phyloP scores from a whole-genome alignment of 2,113 vertebrate genomes.

The Taurulus bubalis region DNA sequence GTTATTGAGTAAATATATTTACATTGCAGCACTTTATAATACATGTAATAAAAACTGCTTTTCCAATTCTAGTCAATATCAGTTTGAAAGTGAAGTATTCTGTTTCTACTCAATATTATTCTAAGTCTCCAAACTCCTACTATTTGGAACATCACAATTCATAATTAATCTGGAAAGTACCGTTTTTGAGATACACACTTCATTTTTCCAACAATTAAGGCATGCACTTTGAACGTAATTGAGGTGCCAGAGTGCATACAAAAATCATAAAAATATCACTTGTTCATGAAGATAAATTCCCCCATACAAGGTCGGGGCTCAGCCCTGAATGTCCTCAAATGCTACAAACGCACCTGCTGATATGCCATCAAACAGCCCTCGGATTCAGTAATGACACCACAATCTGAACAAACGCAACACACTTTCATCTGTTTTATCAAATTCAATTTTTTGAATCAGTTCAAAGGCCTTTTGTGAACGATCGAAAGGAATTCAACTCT shows the following conservation, averaged over 20 bases:
- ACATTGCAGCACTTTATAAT: not conserved
- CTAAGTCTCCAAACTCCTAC: not conserved
- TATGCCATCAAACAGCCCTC: too few species aligned
- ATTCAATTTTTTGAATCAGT: not conserved
- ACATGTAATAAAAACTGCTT: not conserved
- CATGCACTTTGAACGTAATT: not conserved
- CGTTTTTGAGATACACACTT: not conserved
- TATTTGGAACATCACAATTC: not conserved
- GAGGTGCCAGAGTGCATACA: not conserved
- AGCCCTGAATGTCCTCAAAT: not conserved
- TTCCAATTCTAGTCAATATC: too few species aligned
- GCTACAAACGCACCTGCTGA: not conserved
- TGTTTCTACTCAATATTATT: not conserved
- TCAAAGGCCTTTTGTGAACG: not conserved
- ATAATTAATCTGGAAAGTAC: not conserved
- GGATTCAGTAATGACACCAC: not conserved
- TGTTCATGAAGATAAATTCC: not conserved
- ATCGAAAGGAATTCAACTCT: not conserved
- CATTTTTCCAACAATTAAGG: not conserved
- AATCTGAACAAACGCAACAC: not conserved
- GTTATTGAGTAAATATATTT: too few species aligned
- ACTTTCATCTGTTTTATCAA: not conserved
- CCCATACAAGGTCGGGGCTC: not conserved
- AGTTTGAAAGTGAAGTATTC: not conserved
- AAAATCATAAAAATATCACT: not conserved